These are phyloP conservation scores for Myathropa florea DNA, from an alignment of 2,888 invertebrate species.

Conservation along the genomic window DNA sequence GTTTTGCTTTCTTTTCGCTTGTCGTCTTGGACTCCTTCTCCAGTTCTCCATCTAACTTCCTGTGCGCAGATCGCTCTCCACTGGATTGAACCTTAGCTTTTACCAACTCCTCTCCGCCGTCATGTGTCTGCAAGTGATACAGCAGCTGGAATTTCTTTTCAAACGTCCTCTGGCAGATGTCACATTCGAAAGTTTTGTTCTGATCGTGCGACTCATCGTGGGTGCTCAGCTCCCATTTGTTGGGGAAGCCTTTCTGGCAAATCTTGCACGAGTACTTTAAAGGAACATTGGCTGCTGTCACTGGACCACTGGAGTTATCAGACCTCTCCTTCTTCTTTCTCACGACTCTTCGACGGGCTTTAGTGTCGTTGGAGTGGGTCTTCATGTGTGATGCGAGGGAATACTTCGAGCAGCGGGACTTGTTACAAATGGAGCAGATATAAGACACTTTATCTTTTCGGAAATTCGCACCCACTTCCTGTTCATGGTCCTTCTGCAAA, in stretches of 20 bases:
- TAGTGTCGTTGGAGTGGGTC: constrained; percentile 44
- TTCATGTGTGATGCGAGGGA: constrained; percentile 69
- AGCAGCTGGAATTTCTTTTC: constrained; percentile 70
- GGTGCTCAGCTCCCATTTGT: constrained; percentile 67
- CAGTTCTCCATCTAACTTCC: neutral
- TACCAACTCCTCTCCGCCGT: constrained; percentile 54
- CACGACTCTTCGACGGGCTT: constrained; percentile 20
- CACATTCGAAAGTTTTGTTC: constrained; percentile 67
- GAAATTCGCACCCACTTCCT: constrained; percentile 57
- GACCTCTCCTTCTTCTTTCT: constrained; percentile 38
- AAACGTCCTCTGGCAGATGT: constrained; percentile 66
- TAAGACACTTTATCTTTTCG: constrained; percentile 60
- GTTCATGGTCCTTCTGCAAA: constrained; percentile 66
- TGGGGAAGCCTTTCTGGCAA: constrained; percentile 69
- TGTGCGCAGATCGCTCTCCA: neutral
- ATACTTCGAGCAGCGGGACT: constrained; percentile 63
- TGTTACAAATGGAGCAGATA: constrained; percentile 67
- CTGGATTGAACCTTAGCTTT: constrained; percentile 50
- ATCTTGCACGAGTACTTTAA: constrained; percentile 65
- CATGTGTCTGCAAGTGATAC: constrained; percentile 70
- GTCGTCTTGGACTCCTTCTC: neutral
- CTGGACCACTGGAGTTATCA: neutral
- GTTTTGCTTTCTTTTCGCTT: constrained; percentile 14
- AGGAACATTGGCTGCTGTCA: neutral
- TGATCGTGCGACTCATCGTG: constrained; percentile 63